Evolutionary conservation across 2,113 vertebrate species (phyloP).

Genomic region (Mixornis gularis): DNA sequence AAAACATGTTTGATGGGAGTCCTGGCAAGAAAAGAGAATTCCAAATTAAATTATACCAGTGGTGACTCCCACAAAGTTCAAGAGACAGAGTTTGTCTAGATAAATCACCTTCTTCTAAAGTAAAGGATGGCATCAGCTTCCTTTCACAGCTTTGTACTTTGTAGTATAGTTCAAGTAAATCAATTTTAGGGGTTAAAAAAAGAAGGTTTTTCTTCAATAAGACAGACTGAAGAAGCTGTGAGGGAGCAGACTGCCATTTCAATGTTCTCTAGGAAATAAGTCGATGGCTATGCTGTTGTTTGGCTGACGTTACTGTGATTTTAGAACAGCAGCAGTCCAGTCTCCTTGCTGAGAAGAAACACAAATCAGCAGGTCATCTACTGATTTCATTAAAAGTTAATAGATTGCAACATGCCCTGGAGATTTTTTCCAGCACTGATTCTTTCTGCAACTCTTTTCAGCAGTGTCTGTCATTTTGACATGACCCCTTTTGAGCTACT

Average conservation of each 20-base stretch:
- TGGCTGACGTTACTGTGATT: slow-evolving; percentile 15
- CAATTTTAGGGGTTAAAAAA: not conserved
- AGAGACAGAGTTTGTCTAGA: not conserved
- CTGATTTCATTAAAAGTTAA: slow-evolving; percentile 66
- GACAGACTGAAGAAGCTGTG: not conserved
- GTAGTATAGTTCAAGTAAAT: not conserved
- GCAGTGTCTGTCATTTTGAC: slow-evolving; percentile 18
- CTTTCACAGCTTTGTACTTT: not conserved
- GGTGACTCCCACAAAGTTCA: not conserved
- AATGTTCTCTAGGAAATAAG: slow-evolving; percentile 44
- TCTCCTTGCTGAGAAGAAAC: slow-evolving; percentile 51
- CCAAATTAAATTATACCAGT: not conserved
- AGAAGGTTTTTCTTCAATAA: not conserved
- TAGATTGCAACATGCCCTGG: slow-evolving; percentile 49
- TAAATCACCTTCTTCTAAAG: not conserved
- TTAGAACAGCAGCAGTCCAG: slow-evolving; percentile 28
- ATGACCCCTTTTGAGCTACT: slow-evolving; percentile 17
- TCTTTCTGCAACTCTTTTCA: slow-evolving; percentile 5
- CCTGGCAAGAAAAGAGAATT: not conserved
- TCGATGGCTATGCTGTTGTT: not conserved
- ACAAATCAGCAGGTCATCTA: slow-evolving; percentile 52
- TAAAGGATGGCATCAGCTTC: not conserved
- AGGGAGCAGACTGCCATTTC: not conserved
- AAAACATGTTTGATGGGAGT: not conserved
- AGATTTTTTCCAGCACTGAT: slow-evolving; percentile 36